A percentile compares a stretch with the other conserved stretches of the same genome.
phyloP scores from a whole-genome alignment of 2,888 invertebrate species.

The Mimumesa dahlbomi region DNA sequence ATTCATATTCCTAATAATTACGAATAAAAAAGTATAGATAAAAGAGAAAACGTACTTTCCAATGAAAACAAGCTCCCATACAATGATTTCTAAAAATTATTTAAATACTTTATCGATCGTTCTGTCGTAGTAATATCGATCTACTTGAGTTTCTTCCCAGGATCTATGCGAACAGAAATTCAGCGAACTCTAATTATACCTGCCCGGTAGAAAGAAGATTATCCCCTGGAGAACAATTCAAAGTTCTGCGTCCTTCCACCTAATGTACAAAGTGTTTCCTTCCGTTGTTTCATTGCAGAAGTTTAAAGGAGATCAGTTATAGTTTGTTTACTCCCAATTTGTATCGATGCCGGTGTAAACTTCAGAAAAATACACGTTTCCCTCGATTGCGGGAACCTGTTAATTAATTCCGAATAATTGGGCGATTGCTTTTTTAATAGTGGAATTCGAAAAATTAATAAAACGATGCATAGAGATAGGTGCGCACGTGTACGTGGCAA shows the following conservation, averaged over 20 bases:
- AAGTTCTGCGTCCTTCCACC: background rate
- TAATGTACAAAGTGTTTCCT: background rate
- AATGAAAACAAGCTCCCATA: background rate
- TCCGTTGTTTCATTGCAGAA: no score
- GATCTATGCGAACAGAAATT: background rate
- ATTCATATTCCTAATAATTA: constrained; percentile 39
- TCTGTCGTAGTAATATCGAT: background rate
- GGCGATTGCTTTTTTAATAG: background rate
- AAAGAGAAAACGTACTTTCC: constrained; percentile 1
- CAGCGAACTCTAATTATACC: background rate
- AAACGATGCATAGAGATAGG: constrained; percentile 6
- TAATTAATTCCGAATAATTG: no score
- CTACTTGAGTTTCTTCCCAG: background rate
- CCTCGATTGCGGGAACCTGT: no score
- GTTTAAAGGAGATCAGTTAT: no score
- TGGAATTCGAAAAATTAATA: background rate
- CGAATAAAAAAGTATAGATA: constrained; percentile 40
- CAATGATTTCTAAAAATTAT: background rate
- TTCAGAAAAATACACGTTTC: no score
- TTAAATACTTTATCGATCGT: background rate
- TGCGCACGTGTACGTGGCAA: background rate
- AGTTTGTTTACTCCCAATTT: no score
- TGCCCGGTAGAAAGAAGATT: background rate
- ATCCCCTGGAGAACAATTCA: background rate
- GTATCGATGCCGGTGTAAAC: no score